Evolutionary conservation across 1,140 invertebrate genomes (phyloP).

Genomic region (Theocolax elegans): DNA sequence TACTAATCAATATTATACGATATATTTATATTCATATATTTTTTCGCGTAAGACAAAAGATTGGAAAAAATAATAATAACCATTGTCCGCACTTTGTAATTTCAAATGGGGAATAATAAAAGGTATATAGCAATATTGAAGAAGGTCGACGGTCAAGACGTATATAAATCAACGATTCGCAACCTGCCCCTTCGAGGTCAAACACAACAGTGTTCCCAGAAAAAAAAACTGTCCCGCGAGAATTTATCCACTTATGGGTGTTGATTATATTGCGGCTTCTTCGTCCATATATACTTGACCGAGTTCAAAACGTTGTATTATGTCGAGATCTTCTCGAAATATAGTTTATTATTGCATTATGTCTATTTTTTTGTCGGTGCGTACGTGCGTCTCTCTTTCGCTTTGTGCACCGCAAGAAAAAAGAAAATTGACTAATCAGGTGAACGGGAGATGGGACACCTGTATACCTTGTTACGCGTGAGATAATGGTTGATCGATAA

Average conservation of each 20-base stretch:
- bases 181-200: background rate
- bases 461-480: no score
- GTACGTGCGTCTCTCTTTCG: background rate
- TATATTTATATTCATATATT: no score
- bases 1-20: no score
- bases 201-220: conserved; percentile 2
- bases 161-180: conserved; percentile 18
- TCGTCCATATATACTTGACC: conserved; percentile 22
- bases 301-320: background rate
- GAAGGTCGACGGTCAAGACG: background rate
- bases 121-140: no score
- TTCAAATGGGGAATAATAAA: no score
- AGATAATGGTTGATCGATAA: no score
- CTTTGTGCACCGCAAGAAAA: background rate
- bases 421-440: background rate
- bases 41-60: no score
- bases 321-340: background rate
- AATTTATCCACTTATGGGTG: background rate
- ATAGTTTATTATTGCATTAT: background rate
- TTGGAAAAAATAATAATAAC: no score
- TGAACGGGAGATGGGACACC: background rate
- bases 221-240: conserved; percentile 9
- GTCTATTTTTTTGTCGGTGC: background rate
- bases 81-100: no score
- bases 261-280: conserved; percentile 5